Conservation (phyloP, 2,113 vertebrate species). For the Oncorhynchus nerka region DNA sequence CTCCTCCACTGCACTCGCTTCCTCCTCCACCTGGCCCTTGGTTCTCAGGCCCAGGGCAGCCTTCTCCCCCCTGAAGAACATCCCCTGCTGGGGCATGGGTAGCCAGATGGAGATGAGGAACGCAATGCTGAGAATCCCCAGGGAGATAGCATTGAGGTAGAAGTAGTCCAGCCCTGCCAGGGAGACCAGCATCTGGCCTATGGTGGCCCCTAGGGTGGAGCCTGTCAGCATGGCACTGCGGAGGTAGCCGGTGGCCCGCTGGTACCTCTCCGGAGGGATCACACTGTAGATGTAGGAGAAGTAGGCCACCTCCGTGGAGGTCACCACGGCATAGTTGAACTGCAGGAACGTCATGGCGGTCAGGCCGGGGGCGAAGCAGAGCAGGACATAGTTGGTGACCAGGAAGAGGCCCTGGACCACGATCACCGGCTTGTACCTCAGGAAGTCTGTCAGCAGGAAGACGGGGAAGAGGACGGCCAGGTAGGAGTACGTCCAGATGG, state of each 20-base stretch:
- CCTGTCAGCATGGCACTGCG: slow-evolving; percentile 67
- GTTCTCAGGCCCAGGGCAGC: neutral
- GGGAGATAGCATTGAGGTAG: slow-evolving; percentile 63
- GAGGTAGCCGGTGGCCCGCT: slow-evolving; percentile 70
- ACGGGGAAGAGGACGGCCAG: slow-evolving; percentile 67
- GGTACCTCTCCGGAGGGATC: slow-evolving; percentile 64
- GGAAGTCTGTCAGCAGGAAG: slow-evolving; percentile 71
- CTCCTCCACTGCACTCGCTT: slow-evolving; percentile 16
- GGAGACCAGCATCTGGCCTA: slow-evolving; percentile 70
- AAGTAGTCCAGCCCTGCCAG: slow-evolving; percentile 64
- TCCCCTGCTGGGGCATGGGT: slow-evolving; percentile 62
- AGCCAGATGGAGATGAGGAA: slow-evolving; percentile 64
- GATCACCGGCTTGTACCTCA: slow-evolving; percentile 72
- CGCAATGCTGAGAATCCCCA: slow-evolving; percentile 60
- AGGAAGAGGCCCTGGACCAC: slow-evolving; percentile 66
- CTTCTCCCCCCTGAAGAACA: slow-evolving; percentile 61
- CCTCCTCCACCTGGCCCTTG: slow-evolving; percentile 1
- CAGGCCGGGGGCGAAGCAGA: slow-evolving; percentile 66
- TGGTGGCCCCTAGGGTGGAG: slow-evolving; percentile 64
- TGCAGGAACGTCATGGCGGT: slow-evolving; percentile 65
- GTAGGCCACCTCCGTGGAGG: slow-evolving; percentile 73
- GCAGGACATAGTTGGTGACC: slow-evolving; percentile 64
- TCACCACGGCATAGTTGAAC: slow-evolving; percentile 66
- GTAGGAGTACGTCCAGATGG: slow-evolving; percentile 77
- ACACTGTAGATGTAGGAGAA: slow-evolving; percentile 76